Evolutionary conservation across 2,888 invertebrate genomes (phyloP).

Genomic region (Philhelius pedissequus): DNA sequence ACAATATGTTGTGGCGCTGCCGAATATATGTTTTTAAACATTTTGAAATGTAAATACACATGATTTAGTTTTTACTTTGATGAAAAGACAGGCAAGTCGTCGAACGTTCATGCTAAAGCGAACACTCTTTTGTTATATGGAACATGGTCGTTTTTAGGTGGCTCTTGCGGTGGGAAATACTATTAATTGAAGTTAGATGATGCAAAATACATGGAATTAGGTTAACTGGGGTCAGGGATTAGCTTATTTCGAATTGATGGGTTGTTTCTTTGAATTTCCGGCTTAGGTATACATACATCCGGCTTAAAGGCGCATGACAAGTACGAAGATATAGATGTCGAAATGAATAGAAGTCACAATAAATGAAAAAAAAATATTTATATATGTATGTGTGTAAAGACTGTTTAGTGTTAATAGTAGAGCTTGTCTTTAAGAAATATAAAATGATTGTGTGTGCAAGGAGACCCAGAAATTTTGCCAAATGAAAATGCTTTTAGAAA

Average conservation of each 20-base stretch:
- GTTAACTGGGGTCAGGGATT: conserved; percentile 28
- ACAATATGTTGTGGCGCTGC: conserved; percentile 50
- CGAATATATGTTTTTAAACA: conserved; percentile 40
- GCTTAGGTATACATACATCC: background rate
- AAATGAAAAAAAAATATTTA: background rate
- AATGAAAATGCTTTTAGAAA: no score
- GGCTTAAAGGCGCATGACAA: background rate
- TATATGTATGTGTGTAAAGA: no score
- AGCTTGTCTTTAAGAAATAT: no score
- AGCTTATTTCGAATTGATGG: conserved; percentile 22
- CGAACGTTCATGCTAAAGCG: background rate
- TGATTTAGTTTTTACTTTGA: conserved; percentile 8
- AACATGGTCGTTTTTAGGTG: conserved; percentile 46
- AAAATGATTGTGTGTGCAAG: no score
- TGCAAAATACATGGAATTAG: conserved; percentile 14
- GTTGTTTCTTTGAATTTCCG: conserved; percentile 30
- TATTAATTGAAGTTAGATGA: conserved; percentile 44
- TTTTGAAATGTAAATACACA: conserved; percentile 18
- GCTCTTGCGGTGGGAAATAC: conserved; percentile 30
- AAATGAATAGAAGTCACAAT: background rate
- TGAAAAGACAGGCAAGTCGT: conserved; percentile 5
- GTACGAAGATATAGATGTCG: background rate
- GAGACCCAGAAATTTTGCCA: no score
- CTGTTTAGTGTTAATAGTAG: no score
- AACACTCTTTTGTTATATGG: background rate